Evolutionary conservation across 1,140 invertebrate species (phyloP), one percentile per base, ranked within the genome.

Genomic region (Pseudobourletiella spinata): DNA sequence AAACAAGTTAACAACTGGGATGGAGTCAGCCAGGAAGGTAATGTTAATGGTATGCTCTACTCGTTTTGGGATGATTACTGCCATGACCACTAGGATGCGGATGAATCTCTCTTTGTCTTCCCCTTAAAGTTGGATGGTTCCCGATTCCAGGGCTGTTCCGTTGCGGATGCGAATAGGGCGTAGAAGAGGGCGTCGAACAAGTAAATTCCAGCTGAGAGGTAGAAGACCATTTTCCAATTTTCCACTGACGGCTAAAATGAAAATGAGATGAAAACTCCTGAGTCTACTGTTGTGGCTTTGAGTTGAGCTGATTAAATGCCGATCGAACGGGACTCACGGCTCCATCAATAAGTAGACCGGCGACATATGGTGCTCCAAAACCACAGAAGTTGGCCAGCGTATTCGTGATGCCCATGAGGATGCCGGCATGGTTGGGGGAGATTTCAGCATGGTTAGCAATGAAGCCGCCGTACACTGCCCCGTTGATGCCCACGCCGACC

Each of bases 361-460:
- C 44, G 35, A 59, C 18, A 25, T 59, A 59, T 4, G 57, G 57
- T 1, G 57, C 26, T 11, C 48, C 24, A 26, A 59, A 50, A 15
- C 57, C 57, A 14, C 43, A 42, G 16, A 59, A 29, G 43, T 59
- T 59, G 78, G 68, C 63, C 78, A 74, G 15, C 77, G 78, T 60
- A 76, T 74, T 78, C 79, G 67, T 48, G 28, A 59, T 25, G 25
- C 57, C 57, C 3, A 59, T 46, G 0, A 90, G 74, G 1, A 83
- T 82, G 15, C 87, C 87, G 1, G 84, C 83, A 72, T 85, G 87
- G 71, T 87, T 87, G 0, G 87, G 86, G 1, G 86, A 81, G 64
- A 89, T 76, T 73, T 88, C 86, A 59, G 87, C 81, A 32, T 85
- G 84, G 66, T 84, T 84, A 14, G 84, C 78, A 54, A 73, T 69